Percentiles rank a stretch among this genome's conserved stretches.
These are phyloP conservation scores for Tipula confusa DNA, from an alignment of 2,888 invertebrate species.

Conservation along the genomic window DNA sequence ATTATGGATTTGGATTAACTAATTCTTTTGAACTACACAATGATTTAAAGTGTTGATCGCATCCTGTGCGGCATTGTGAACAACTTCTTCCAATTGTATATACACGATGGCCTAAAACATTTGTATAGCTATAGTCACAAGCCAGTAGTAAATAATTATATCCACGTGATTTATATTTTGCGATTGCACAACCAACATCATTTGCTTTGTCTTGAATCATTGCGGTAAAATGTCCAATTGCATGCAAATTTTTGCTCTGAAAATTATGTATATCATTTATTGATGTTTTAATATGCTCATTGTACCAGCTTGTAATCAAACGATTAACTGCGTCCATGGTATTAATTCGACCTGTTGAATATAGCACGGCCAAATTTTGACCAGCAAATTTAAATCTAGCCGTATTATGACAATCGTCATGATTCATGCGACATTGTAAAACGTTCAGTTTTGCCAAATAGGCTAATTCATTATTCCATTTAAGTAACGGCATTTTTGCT, in stretches of 20 bases:
- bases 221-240: not conserved
- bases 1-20: not conserved
- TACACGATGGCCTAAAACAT: conserved; percentile 27
- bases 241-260: not conserved
- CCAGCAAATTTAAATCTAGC: not conserved
- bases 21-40: not conserved
- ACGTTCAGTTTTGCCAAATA: not conserved
- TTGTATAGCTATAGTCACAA: conserved; percentile 33
- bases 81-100: conserved; percentile 32
- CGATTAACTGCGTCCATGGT: not conserved
- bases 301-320: not conserved
- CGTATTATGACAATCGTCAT: conserved; percentile 15
- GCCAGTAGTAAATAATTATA: not conserved
- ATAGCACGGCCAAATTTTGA: not conserved
- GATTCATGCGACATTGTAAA: not conserved
- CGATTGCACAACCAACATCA: not conserved
- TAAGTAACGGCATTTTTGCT: not conserved
- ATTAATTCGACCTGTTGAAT: not conserved
- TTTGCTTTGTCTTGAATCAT: not conserved
- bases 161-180: not conserved
- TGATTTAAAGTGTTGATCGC: not conserved
- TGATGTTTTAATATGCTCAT: not conserved
- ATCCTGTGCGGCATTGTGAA: conserved; percentile 31
- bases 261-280: not conserved
- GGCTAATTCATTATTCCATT: not conserved